Evolutionary conservation across 92 coral and sea anemone genomes (phyloP).

Genomic region (Bergia sp.): DNA sequence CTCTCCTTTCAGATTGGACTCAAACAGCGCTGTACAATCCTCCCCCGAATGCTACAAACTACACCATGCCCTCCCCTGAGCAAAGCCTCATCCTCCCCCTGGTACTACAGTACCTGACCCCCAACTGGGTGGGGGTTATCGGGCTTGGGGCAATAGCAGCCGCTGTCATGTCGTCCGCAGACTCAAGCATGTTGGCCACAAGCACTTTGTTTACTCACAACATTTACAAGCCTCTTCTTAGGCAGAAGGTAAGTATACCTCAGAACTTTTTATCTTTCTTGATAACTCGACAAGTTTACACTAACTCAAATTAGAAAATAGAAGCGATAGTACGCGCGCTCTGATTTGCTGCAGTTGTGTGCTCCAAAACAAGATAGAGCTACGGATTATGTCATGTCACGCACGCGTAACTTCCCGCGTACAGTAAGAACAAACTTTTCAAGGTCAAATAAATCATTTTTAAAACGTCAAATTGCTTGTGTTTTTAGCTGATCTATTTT

Average conservation of each 20-base stretch:
- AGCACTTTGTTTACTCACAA: constrained; percentile 62
- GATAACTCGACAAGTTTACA: too few species aligned
- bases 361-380: too few species aligned
- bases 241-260: constrained; percentile 51
- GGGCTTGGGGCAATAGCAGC: constrained; percentile 70
- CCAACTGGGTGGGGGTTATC: constrained; percentile 52
- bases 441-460: too few species aligned
- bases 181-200: constrained; percentile 58
- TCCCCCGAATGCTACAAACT: constrained; percentile 9
- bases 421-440: too few species aligned
- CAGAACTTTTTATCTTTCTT: not conserved
- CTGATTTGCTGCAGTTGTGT: too few species aligned
- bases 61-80: constrained; percentile 44
- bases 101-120: constrained; percentile 61
- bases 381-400: too few species aligned
- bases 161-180: constrained; percentile 72
- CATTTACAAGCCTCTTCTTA: constrained; percentile 53
- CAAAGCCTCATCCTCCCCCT: constrained; percentile 49
- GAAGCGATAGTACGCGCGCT: too few species aligned
- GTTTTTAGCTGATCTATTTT: too few species aligned
- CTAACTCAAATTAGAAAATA: too few species aligned
- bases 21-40: constrained; percentile 58
- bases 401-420: too few species aligned
- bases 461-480: too few species aligned
- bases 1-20: constrained; percentile 62